A percentile compares a stretch with the other conserved stretches of the same genome.
These are phyloP conservation scores for Drosophila melanica DNA, from an alignment of 1,140 invertebrate species.

Conservation along the genomic window DNA sequence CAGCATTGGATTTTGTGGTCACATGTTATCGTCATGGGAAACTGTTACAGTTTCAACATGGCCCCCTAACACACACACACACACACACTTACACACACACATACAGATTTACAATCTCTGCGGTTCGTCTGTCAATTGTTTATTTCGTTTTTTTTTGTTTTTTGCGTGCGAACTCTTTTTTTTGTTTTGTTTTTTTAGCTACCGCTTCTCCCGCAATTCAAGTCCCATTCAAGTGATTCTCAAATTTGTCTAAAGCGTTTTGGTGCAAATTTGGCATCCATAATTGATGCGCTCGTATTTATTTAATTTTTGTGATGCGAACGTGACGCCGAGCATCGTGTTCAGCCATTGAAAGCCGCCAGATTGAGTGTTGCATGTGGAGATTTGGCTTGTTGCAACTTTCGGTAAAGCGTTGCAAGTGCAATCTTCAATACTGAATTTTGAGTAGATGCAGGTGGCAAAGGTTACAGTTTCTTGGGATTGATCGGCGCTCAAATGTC, in stretches of 20 bases:
- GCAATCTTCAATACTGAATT: background rate
- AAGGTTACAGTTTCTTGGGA: conserved; percentile 23
- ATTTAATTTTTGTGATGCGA: conserved; percentile 61
- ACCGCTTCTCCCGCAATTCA: background rate
- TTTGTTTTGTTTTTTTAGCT: background rate
- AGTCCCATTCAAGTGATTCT: conserved; percentile 61
- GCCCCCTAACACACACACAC: conserved; percentile 22
- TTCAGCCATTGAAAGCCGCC: conserved; percentile 33
- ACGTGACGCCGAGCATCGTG: conserved; percentile 10
- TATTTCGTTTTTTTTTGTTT: too few relatives aligned
- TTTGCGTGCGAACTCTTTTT: conserved; percentile 68
- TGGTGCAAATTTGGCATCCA: conserved; percentile 42
- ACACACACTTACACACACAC: conserved; percentile 9
- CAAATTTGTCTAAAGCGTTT: conserved; percentile 79
- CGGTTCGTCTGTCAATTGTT: conserved; percentile 78
- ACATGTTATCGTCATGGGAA: conserved; percentile 69
- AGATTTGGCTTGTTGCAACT: conserved; percentile 38
- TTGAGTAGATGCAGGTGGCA: background rate
- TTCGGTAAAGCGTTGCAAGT: background rate
- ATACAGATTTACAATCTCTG: conserved; percentile 42
- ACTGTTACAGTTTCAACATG: conserved; percentile 77
- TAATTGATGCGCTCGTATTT: conserved; percentile 75
- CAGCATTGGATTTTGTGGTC: conserved; percentile 58
- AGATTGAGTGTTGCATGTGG: conserved; percentile 35
- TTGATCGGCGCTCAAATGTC: too few relatives aligned